Evolutionary conservation across 2,888 invertebrate genomes (phyloP), one percentile per base, ranked within the genome.

Genomic region (Oeneis ivallda): DNA sequence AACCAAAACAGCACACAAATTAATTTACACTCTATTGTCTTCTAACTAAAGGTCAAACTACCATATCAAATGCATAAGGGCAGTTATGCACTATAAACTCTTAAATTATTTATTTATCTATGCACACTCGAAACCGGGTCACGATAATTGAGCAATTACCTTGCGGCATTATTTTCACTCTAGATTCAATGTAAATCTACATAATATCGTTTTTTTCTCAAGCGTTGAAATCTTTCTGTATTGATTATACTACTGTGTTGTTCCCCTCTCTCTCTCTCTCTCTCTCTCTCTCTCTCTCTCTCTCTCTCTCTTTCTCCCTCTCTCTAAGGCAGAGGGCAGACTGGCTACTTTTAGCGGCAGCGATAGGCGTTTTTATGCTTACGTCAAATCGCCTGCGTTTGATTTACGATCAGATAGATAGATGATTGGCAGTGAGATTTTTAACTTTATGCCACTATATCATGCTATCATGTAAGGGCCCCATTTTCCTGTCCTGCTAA

Each of bases 81-180:
- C 56, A 57, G 17, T 53, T 66, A 58, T 70, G 69, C 64, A 67
- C 62, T 67, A 60, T 65, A 59, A 60, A 63, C 59, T 65, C 73
- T 5, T 49, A 26, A 50, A 50, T 50, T 1, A 50, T 50, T 11
- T 50, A 26, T 75, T 41, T 19, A 73, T 75, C 73, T 75, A 75
- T 72, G 76, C 72, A 79, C 75, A 81, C 78, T 74, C 72, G 73
- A 75, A 82, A 78, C 79, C 75, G 76, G 79, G 73, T 75, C 79
- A 72, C 71, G 77, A 79, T 87, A 86, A 87, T 87, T 87, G 85
- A 87, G 85, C 85, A 85, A 87, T 88, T 85, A 83, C 79, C 83
- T 81, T 78, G 79, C 82, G 79, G 82, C 82, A 83, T 79, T 76
- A 67, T 71, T 74, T 74, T 72, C 70, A 70, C 71, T 76, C 56